Evolutionary conservation across 2,888 invertebrate species (phyloP).

Genomic region (Plebejus anna): DNA sequence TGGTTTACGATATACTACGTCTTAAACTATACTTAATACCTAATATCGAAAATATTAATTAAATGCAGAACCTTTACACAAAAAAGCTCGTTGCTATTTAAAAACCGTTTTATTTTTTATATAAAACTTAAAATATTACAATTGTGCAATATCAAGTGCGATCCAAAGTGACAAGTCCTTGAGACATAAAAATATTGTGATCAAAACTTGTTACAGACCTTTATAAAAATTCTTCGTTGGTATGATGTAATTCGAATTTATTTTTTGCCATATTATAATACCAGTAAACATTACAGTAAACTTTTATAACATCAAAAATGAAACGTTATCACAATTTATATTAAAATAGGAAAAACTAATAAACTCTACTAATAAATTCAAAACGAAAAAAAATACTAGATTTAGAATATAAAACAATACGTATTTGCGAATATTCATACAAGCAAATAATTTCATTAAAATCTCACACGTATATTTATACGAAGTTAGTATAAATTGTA

Average conservation of each 20-base stretch:
- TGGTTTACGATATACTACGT: no score
- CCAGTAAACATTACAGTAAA: neutral
- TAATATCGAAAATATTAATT: neutral
- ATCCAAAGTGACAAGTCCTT: neutral
- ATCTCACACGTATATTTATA: conserved; percentile 24
- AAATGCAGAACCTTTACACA: no score
- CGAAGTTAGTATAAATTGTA: neutral
- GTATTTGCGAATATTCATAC: neutral
- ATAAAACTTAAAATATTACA: neutral
- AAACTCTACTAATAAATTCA: no score
- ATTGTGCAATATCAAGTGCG: neutral
- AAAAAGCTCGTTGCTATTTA: neutral
- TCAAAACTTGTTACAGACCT: conserved; percentile 2
- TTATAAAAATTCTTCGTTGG: conserved; percentile 1
- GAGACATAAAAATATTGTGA: neutral
- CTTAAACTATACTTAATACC: neutral
- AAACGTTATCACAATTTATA: no score
- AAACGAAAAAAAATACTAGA: no score
- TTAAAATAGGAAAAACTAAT: no score
- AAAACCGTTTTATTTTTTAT: neutral
- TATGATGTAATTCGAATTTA: conserved; percentile 5
- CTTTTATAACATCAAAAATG: neutral
- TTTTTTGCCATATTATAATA: neutral
- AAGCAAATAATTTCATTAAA: conserved; percentile 9
- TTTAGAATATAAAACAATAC: no score